phyloP scores from a whole-genome alignment of 2,888 invertebrate genomes.

The Drosophila seclusa region DNA sequence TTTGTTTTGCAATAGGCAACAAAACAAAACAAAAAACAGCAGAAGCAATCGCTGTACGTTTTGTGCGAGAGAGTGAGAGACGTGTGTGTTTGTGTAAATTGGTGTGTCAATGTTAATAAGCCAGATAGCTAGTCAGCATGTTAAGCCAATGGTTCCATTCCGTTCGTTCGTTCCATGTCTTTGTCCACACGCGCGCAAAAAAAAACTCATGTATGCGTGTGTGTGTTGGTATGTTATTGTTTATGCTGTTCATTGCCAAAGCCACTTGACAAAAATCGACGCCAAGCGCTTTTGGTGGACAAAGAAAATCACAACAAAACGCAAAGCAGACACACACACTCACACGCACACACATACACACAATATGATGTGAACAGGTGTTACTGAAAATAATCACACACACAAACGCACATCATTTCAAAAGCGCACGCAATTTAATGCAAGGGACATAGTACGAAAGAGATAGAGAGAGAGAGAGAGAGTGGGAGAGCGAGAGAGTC shows the following conservation, averaged over 20 bases:
- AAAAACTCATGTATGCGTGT: slow-evolving; percentile 18
- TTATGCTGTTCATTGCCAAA: slow-evolving; percentile 74
- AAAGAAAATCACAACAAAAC: slow-evolving; percentile 59
- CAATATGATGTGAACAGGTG: slow-evolving; percentile 59
- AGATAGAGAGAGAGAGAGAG: background rate
- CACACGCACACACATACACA: slow-evolving; percentile 18
- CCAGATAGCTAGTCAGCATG: slow-evolving; percentile 45
- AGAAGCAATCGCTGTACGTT: slow-evolving; percentile 24
- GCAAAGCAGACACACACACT: slow-evolving; percentile 29
- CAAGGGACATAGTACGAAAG: background rate
- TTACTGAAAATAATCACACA: slow-evolving; percentile 49
- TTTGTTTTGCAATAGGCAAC: slow-evolving; percentile 67
- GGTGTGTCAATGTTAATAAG: slow-evolving; percentile 65
- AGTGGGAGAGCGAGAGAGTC: background rate
- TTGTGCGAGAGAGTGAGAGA: slow-evolving; percentile 21
- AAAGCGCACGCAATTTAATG: slow-evolving; percentile 37
- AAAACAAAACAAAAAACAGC: slow-evolving; percentile 18
- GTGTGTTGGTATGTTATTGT: slow-evolving; percentile 54
- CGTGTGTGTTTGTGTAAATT: slow-evolving; percentile 12
- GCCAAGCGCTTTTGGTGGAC: slow-evolving; percentile 47
- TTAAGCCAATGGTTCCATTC: slow-evolving; percentile 40
- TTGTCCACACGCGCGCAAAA: slow-evolving; percentile 42
- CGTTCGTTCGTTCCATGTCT: slow-evolving; percentile 52
- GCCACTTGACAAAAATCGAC: slow-evolving; percentile 74
- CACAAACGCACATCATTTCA: slow-evolving; percentile 20